Evolutionary conservation across 92 coral and sea anemone species (phyloP), one percentile per base, ranked within the genome.

Genomic region (Parazoanthus atlanticus): DNA sequence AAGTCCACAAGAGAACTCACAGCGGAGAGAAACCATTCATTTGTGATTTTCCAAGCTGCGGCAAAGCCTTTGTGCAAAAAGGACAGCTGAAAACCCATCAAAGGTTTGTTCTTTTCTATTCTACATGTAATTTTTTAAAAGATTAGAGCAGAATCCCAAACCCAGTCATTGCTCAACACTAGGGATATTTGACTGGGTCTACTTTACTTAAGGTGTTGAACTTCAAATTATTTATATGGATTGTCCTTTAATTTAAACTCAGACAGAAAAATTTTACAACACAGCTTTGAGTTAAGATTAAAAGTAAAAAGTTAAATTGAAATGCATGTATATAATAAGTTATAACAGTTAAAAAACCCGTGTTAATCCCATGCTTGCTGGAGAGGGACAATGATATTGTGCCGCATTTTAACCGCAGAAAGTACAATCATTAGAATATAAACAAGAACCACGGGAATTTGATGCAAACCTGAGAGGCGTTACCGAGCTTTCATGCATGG

Each of bases 21-120:
- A 84, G 89, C 17, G 93, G 93, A 25, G 93, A 91, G 82, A 89
- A 89, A 56, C 93, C 93, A 66, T 91, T 86, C 81, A 70, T 89
- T 17, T 88, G 93, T 66, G 93, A 91, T 69, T 91, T 91, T 77
- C 93, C 93, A 0, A 88, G 79, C 80, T 91, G 93, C 75, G 93
- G 89, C 26, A 91, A 91, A 82, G 93, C 93, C 74, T 91, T 91
- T 76, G 93, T 91, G 74, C 93, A 91, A 76, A 91, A 89, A 76
- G 93, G 93, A 65, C 93, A 91, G 80, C 82, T 91, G 87, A 91
- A 91, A 74, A 91, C 93, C 31, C 93, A 91, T 56, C 93, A 91
- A 82, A 87, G 93, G 86, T 84, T 41, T 15, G 87, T 84, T 69
- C 9, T 4, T 26, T 70, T 17, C 26, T 47, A 23, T 28, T 41